Evolutionary conservation across 2,888 invertebrate species (phyloP).

Genomic region (Erynnis tages): DNA sequence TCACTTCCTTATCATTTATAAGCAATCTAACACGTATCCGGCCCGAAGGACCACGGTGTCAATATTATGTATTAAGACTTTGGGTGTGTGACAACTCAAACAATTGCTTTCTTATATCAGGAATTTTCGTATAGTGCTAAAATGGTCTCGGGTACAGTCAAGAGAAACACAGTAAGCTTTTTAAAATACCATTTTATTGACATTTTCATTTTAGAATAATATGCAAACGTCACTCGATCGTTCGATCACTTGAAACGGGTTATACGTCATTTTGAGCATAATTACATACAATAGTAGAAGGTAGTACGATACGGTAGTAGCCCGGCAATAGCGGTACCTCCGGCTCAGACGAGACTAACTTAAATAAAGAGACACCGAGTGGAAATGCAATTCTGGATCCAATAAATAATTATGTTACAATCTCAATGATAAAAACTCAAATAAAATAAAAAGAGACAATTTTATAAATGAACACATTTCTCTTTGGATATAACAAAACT

Average conservation of each 20-base stretch:
- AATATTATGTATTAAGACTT: no score
- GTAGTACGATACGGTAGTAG: constrained; percentile 38
- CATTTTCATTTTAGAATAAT: constrained; percentile 76
- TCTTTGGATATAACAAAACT: constrained; percentile 71
- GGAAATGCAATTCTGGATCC: constrained; percentile 75
- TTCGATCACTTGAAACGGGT: constrained; percentile 58
- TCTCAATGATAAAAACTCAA: constrained; percentile 52
- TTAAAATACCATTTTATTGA: constrained; percentile 81
- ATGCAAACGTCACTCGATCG: constrained; percentile 76
- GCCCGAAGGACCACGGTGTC: neutral
- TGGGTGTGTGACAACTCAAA: no score
- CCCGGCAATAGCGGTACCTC: constrained; percentile 3
- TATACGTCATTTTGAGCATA: constrained; percentile 73
- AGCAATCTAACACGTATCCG: neutral
- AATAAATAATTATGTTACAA: constrained; percentile 71
- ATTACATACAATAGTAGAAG: constrained; percentile 48
- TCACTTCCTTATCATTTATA: neutral
- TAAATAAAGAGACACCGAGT: constrained; percentile 45
- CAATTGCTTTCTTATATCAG: no score
- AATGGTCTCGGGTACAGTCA: no score
- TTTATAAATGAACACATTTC: constrained; percentile 74
- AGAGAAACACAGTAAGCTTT: constrained; percentile 51
- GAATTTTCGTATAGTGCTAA: no score
- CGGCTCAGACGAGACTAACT: constrained; percentile 2
- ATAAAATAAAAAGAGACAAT: constrained; percentile 54